Evolutionary conservation across 2,797 vertebrate genomes (phyloP).

Genomic region (Micrastur ruficollis): DNA sequence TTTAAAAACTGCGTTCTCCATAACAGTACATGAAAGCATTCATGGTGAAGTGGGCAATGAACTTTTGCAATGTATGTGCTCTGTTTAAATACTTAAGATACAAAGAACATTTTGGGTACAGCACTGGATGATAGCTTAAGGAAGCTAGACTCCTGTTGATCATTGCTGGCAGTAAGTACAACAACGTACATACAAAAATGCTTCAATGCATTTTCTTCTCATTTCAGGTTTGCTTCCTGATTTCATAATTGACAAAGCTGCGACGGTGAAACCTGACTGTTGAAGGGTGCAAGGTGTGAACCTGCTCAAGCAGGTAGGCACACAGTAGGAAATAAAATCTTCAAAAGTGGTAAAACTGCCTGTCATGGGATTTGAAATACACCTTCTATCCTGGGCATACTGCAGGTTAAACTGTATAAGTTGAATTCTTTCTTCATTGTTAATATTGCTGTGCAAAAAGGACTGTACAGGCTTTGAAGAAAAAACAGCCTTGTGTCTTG

Average conservation of each 20-base stretch:
- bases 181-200: background rate
- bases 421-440: background rate
- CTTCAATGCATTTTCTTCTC: slow-evolving; percentile 44
- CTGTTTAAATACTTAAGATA: background rate
- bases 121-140: background rate
- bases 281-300: background rate
- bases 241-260: slow-evolving; percentile 41
- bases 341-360: background rate
- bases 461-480: background rate
- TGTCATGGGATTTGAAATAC: background rate
- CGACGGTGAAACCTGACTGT: background rate
- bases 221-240: slow-evolving; percentile 69
- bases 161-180: background rate
- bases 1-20: background rate
- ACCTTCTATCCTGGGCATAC: background rate
- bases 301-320: slow-evolving; percentile 66
- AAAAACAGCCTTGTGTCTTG: background rate
- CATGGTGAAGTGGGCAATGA: background rate
- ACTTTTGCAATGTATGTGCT: background rate
- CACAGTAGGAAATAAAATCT: background rate
- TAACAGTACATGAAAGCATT: background rate
- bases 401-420: background rate
- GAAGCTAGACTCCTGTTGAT: background rate
- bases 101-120: background rate
- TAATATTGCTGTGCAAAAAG: background rate